Evolutionary conservation across 2,888 invertebrate genomes (phyloP).

Genomic region (Scotopteryx bipunctaria): DNA sequence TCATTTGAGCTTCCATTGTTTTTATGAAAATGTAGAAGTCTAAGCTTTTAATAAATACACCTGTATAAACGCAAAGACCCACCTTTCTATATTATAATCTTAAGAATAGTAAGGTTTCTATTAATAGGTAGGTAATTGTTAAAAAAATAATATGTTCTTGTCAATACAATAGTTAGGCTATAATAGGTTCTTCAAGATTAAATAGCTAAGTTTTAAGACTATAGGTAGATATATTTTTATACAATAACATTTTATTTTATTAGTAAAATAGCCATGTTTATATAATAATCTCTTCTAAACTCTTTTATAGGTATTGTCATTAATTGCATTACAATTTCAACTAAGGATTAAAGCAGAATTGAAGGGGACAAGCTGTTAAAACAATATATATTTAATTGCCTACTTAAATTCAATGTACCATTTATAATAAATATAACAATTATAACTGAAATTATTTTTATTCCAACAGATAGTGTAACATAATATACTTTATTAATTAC

Average conservation of each 20-base stretch:
- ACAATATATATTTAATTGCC: no score
- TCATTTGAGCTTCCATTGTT: no score
- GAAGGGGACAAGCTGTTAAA: background rate
- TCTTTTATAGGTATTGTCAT: constrained; percentile 19
- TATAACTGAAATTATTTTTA: constrained; percentile 6
- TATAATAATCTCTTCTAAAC: constrained; percentile 3
- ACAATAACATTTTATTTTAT: background rate
- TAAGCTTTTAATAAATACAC: no score
- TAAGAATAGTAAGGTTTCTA: no score
- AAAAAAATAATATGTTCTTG: no score
- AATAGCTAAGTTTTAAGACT: no score
- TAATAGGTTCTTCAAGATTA: no score
- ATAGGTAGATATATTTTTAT: background rate
- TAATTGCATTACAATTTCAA: constrained; percentile 5
- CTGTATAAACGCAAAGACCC: no score
- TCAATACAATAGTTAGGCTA: no score
- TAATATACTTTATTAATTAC: background rate
- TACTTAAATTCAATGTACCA: background rate
- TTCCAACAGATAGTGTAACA: background rate
- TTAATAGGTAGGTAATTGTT: no score
- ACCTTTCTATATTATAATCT: no score
- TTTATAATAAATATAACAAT: background rate
- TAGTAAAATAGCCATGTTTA: constrained; percentile 5
- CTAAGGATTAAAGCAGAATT: background rate
- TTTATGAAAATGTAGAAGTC: no score